phyloP scores from a whole-genome alignment of 2,797 vertebrate genomes.

The Periparus ater region DNA sequence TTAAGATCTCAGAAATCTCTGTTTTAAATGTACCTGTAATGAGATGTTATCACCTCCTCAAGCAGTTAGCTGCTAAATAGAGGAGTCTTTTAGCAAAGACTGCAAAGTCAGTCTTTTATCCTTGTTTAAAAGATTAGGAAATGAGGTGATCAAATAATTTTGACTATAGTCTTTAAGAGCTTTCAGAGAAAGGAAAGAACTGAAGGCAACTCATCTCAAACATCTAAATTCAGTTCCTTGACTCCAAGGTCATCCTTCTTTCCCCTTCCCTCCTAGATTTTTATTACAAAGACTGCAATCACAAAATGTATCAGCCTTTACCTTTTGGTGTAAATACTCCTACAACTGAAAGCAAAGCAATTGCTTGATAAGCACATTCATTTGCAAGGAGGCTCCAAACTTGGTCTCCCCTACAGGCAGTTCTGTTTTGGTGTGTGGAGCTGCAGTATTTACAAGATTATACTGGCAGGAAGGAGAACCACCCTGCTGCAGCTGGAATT shows the following conservation, averaged over 20 bases:
- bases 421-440: not conserved
- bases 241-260: not conserved
- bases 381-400: not conserved
- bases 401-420: not conserved
- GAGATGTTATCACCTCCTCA: not conserved
- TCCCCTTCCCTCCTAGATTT: not conserved
- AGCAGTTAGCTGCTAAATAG: not conserved
- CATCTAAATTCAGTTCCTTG: not conserved
- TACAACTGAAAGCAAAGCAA: not conserved
- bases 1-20: not conserved
- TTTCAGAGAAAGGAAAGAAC: not conserved
- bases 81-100: not conserved
- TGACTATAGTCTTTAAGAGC: not conserved
- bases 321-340: not conserved
- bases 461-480: not conserved
- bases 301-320: not conserved
- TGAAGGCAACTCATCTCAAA: not conserved
- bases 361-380: not conserved
- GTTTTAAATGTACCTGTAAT: not conserved
- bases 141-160: not conserved
- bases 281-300: not conserved
- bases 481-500: not conserved
- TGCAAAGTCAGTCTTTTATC: not conserved
- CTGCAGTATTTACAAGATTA: not conserved
- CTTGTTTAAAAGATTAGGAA: constrained; percentile 9